Evolutionary conservation across 2,113 vertebrate species (phyloP).

Genomic region (Limnothrissa miodon): DNA sequence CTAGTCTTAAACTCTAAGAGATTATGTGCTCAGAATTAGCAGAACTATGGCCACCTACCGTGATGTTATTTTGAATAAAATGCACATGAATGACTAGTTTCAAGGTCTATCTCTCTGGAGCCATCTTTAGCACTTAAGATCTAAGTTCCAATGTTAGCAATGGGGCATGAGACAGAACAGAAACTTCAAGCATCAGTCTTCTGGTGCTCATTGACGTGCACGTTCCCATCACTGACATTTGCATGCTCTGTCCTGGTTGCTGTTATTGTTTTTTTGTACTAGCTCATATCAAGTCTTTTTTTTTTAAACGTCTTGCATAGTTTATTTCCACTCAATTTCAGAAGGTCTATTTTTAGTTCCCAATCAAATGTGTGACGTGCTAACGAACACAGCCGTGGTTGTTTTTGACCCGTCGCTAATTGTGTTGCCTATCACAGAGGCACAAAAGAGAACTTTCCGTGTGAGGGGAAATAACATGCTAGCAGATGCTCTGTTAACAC

Average conservation of each 20-base stretch:
- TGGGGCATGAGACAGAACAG: background rate
- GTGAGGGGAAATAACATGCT: slow-evolving; percentile 73
- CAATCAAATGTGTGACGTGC: slow-evolving; percentile 32
- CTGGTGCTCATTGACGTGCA: slow-evolving; percentile 41
- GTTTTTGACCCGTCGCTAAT: slow-evolving; percentile 8
- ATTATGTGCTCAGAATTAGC: slow-evolving; percentile 19
- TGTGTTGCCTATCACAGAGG: slow-evolving; percentile 3
- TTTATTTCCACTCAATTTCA: slow-evolving; percentile 73
- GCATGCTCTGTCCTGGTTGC: slow-evolving; percentile 58
- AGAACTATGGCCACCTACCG: slow-evolving; percentile 24
- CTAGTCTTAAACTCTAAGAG: background rate
- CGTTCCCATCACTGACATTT: slow-evolving; percentile 39
- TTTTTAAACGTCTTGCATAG: slow-evolving; percentile 45
- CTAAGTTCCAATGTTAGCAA: slow-evolving; percentile 1
- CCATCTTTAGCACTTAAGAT: background rate
- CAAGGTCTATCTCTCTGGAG: background rate
- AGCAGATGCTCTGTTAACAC: slow-evolving; percentile 41
- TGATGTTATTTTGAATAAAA: background rate
- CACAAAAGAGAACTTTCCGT: background rate
- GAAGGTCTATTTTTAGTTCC: slow-evolving; percentile 33
- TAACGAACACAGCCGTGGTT: background rate
- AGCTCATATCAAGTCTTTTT: slow-evolving; percentile 35
- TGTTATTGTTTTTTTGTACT: background rate
- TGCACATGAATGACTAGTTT: background rate
- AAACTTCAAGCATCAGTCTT: background rate